Conservation (phyloP, 1,140 invertebrate species). For the Pseudoatta argentina region DNA sequence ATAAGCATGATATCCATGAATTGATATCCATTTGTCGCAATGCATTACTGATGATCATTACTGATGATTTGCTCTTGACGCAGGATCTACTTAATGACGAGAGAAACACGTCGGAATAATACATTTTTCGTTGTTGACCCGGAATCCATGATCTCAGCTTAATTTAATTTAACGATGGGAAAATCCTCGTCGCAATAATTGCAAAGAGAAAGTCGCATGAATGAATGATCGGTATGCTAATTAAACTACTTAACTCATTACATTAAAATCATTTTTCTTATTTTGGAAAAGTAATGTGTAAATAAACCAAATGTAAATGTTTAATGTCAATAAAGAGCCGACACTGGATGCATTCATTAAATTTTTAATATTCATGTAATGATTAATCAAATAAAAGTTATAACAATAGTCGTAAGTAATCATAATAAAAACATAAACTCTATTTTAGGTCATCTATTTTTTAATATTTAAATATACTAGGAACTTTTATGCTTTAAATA, state of each 20-base stretch:
- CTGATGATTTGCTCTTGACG: conserved; percentile 20
- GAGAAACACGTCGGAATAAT: conserved; percentile 9
- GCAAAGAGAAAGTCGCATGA: conserved; percentile 45
- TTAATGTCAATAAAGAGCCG: no score
- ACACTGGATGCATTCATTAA: no score
- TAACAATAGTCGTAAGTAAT: no score
- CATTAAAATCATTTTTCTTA: background rate
- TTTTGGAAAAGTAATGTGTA: background rate
- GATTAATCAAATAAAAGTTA: no score
- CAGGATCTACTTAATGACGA: conserved; percentile 6
- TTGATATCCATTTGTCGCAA: background rate
- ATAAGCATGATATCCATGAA: background rate
- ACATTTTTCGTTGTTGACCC: background rate
- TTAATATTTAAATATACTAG: background rate
- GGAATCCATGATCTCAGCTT: background rate
- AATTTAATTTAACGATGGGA: conserved; percentile 43
- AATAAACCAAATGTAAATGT: background rate
- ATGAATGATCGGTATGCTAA: conserved; percentile 24
- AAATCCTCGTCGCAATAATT: conserved; percentile 35
- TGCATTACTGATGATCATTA: background rate
- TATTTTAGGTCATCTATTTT: no score
- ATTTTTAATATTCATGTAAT: no score
- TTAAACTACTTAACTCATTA: background rate
- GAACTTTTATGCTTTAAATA: background rate
- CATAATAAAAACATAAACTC: no score